Conservation (phyloP, 1,140 invertebrate genomes). For the Bombus vancouverensis region DNA sequence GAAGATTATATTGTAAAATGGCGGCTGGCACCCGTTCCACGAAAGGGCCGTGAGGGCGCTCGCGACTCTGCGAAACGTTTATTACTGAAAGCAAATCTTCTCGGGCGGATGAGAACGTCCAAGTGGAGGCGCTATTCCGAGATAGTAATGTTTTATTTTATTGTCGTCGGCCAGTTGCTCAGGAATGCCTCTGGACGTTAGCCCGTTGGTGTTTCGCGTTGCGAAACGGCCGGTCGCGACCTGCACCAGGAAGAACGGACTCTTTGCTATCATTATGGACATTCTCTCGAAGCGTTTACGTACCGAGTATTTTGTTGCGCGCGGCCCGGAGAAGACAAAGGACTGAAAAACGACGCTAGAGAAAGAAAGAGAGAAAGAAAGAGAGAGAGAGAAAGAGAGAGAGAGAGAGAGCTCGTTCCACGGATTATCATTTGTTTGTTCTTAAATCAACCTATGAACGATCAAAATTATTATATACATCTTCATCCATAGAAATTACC, state of each 20-base stretch:
- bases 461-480: too few relatives aligned
- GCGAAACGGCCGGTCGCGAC: constrained; percentile 28
- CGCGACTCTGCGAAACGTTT: constrained; percentile 61
- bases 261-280: constrained; percentile 66
- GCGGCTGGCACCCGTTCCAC: constrained; percentile 6
- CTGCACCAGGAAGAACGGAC: constrained; percentile 47
- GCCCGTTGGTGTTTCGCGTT: constrained; percentile 71
- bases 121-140: constrained; percentile 73
- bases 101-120: constrained; percentile 61
- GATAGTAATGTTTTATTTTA: constrained; percentile 81
- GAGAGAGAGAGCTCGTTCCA: too few relatives aligned
- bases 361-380: too few relatives aligned
- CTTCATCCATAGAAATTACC: too few relatives aligned
- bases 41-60: neutral
- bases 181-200: constrained; percentile 72
- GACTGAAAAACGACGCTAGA: neutral
- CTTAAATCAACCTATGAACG: too few relatives aligned
- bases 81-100: constrained; percentile 76
- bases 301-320: constrained; percentile 66
- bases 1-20: constrained; percentile 40
- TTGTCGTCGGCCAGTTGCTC: constrained; percentile 74
- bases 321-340: neutral
- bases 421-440: too few relatives aligned
- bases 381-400: too few relatives aligned
- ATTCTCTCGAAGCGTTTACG: constrained; percentile 59